Base-by-base conservation (phyloP, 2,888 invertebrate species). In the Gymnocheta viridis region DNA sequence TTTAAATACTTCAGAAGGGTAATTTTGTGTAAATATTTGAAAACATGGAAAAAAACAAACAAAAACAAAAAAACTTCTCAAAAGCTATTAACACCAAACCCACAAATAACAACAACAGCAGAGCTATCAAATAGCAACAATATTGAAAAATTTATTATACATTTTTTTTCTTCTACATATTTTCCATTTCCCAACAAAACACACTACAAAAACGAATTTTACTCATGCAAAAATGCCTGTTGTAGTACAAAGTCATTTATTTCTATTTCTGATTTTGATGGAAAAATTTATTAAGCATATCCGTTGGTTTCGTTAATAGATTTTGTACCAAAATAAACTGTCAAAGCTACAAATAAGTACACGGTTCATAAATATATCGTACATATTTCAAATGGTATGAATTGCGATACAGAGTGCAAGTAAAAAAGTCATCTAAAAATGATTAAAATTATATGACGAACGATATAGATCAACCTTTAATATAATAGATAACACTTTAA, bases 231-330 rank as follows among this genome's bases (percentile, higher is more conserved):
- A 41, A 24, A 49, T 44, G n/a, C 27, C 56, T 69, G 49, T n/a
- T n/a, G 41, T 49, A 67, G 66, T 54, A 44, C 73, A 73, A 60
- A 54, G 54, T 74, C 24, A 67, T 79, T 62, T 66, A 56, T 41
- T 51, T 47, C 32, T 64, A 70, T 56, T 54, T 62, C 7, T 64
- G 49, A 80, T 66, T 35, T 58, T 73, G 56, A 70, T 70, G 70
- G 64, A 82, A 64, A 82, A 85, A 85, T 85, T 86, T 86, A 86
- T 86, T 78, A 83, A 80, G 62, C 85, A 66, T 82, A 83, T 86
- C 82, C 77, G 78, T 73, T 62, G 78, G 54, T 79, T 79, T 70
- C 70, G 62, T 54, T 69, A 76, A 82, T 82, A 82, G 79, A 74
- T 64, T 64, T 64, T 32, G 14, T 38, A 49, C 7, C 17, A 35